Conservation (phyloP, 2,797 vertebrate genomes). For the Sylvia borin region DNA sequence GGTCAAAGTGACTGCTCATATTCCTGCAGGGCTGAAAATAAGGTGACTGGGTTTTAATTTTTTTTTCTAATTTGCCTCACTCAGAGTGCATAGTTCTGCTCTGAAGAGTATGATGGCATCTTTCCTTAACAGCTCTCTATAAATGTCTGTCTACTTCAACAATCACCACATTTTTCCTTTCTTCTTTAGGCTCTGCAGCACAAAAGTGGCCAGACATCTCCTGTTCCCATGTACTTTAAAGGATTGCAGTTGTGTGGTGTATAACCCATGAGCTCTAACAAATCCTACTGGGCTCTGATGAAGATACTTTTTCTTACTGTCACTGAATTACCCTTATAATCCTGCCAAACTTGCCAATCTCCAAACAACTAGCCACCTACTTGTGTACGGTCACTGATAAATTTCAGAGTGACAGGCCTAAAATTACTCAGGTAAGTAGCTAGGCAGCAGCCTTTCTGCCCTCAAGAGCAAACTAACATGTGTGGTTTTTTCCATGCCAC, state of each 20-base stretch:
- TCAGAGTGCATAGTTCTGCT: not conserved
- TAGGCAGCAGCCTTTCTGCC: not conserved
- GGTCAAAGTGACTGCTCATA: not conserved
- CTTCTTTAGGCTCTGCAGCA: not conserved
- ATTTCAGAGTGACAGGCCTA: not conserved
- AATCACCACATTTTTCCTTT: not conserved
- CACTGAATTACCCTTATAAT: not conserved
- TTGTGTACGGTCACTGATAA: not conserved
- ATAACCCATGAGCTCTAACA: not conserved
- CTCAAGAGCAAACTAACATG: not conserved
- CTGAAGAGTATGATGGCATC: not conserved
- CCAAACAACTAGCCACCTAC: not conserved
- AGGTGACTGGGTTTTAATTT: fast-evolving
- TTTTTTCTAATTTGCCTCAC: fast-evolving
- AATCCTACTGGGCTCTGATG: not conserved
- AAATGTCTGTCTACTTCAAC: not conserved
- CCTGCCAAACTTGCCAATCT: not conserved
- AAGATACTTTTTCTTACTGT: not conserved
- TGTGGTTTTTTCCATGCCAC: not conserved
- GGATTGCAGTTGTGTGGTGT: not conserved
- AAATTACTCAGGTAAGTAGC: not conserved
- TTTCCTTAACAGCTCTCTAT: not conserved
- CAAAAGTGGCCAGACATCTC: not conserved
- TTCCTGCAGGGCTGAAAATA: not conserved
- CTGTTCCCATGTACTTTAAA: not conserved